Percentiles rank a stretch among this genome's conserved stretches.
Conservation (phyloP, 2,113 vertebrate genomes). For the Carlito syrichta region DNA sequence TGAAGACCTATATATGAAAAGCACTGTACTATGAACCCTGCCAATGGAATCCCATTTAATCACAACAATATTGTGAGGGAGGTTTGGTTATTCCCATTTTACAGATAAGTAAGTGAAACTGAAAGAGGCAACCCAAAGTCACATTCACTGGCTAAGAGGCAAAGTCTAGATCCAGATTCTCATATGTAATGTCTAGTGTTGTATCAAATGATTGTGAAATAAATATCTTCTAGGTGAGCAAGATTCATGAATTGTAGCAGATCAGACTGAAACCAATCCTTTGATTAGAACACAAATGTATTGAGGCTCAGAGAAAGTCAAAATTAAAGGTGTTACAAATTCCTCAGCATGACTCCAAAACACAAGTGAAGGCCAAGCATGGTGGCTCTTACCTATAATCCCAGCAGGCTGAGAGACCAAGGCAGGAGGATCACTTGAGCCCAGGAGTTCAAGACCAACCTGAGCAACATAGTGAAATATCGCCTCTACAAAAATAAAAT, state of each 20-base stretch:
- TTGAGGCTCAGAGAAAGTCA: not conserved
- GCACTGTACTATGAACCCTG: not conserved
- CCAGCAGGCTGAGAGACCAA: too few relatives aligned
- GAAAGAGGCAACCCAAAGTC: not conserved
- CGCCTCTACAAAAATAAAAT: too few relatives aligned
- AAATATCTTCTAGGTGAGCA: not conserved
- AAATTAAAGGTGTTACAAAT: not conserved
- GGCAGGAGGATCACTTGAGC: too few relatives aligned
- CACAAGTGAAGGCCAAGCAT: too few relatives aligned
- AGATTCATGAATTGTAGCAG: not conserved
- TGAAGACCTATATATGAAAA: not conserved
- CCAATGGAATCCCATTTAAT: not conserved
- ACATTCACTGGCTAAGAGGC: not conserved
- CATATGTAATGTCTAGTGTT: not conserved
- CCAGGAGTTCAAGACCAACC: too few relatives aligned
- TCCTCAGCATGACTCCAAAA: not conserved
- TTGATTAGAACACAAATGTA: not conserved
- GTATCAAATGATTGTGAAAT: not conserved
- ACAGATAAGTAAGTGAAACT: not conserved
- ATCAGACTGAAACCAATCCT: not conserved
- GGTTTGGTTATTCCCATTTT: not conserved
- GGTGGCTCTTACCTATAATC: too few relatives aligned
- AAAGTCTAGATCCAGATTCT: not conserved
- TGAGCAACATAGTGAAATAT: too few relatives aligned
- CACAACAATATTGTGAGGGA: not conserved